Percentiles rank a stretch among this genome's conserved stretches.
Conservation (phyloP, 1,140 invertebrate genomes). For the Drosophila parvula region DNA sequence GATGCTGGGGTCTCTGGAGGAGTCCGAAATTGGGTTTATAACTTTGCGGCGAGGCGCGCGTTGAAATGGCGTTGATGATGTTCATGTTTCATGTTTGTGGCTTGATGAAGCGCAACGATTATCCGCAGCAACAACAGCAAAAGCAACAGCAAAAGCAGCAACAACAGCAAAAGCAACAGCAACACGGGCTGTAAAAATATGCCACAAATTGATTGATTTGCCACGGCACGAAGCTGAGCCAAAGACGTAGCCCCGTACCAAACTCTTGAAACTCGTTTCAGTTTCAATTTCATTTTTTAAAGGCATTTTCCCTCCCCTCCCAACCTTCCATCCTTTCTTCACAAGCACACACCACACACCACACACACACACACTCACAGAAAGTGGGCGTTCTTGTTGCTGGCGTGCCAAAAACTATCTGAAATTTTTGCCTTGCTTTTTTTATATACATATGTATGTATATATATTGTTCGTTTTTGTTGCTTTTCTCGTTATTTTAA, state of each 20-base stretch:
- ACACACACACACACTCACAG: background rate
- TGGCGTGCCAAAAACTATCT: constrained; percentile 68
- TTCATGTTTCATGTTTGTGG: constrained; percentile 81
- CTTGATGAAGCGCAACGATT: constrained; percentile 81
- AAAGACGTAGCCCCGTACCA: constrained; percentile 17
- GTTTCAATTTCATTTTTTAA: constrained; percentile 78
- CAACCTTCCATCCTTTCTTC: background rate
- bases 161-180: constrained; percentile 30
- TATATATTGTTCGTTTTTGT: background rate
- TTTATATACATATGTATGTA: background rate
- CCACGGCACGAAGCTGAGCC: constrained; percentile 74
- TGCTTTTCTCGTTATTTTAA: constrained; percentile 14
- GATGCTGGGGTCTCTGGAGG: background rate
- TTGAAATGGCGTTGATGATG: constrained; percentile 82
- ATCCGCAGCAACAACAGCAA: constrained; percentile 58
- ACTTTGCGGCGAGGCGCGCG: constrained; percentile 66
- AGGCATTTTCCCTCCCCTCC: constrained; percentile 52
- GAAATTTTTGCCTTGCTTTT: constrained; percentile 1
- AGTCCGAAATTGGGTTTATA: constrained; percentile 74
- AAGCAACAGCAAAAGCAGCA: constrained; percentile 32
- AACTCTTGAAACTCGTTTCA: constrained; percentile 72
- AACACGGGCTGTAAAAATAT: constrained; percentile 63
- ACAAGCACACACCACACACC: background rate
- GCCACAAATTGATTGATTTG: constrained; percentile 81
- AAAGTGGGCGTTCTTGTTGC: constrained; percentile 68